Evolutionary conservation across 2,888 invertebrate species (phyloP).

Genomic region (Horisme vitalbata): DNA sequence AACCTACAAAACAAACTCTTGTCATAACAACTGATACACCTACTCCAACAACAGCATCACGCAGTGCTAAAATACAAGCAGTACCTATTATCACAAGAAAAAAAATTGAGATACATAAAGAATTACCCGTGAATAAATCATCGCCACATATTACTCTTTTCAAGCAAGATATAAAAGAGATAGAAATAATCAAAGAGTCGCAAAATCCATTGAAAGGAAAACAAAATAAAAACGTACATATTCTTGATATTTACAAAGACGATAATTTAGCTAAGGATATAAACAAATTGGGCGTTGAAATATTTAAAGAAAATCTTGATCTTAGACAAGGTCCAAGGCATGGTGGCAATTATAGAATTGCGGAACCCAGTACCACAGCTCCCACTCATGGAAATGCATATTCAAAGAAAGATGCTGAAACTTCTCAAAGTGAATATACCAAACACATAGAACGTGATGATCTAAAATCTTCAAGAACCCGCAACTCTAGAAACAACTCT

Average conservation of each 20-base stretch:
- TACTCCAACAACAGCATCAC: slow-evolving; percentile 49
- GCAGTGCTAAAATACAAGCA: slow-evolving; percentile 38
- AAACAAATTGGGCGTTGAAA: slow-evolving; percentile 70
- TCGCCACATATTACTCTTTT: slow-evolving; percentile 65
- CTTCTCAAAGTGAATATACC: slow-evolving; percentile 57
- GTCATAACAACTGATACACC: slow-evolving; percentile 61
- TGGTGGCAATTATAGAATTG: slow-evolving; percentile 72
- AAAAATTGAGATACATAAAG: slow-evolving; percentile 71
- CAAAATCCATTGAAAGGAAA: slow-evolving; percentile 37
- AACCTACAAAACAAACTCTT: slow-evolving; percentile 62
- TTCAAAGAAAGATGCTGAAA: slow-evolving; percentile 44
- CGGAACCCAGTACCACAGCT: slow-evolving; percentile 33
- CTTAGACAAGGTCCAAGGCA: slow-evolving; percentile 63
- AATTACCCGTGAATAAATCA: slow-evolving; percentile 60
- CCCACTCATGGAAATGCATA: slow-evolving; percentile 6
- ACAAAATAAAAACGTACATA: slow-evolving; percentile 53
- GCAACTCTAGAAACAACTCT: no score
- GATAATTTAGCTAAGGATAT: slow-evolving; percentile 69
- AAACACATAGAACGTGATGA: slow-evolving; percentile 49
- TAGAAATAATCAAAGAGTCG: slow-evolving; percentile 70
- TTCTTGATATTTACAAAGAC: slow-evolving; percentile 67
- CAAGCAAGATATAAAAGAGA: slow-evolving; percentile 71
- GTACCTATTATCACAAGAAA: slow-evolving; percentile 62
- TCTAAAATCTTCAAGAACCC: no score
- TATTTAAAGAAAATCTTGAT: slow-evolving; percentile 64